Percentiles rank a stretch among this genome's conserved stretches.
Evolutionary conservation across 2,797 vertebrate genomes (phyloP).

Genomic region (Tapirus indicus): DNA sequence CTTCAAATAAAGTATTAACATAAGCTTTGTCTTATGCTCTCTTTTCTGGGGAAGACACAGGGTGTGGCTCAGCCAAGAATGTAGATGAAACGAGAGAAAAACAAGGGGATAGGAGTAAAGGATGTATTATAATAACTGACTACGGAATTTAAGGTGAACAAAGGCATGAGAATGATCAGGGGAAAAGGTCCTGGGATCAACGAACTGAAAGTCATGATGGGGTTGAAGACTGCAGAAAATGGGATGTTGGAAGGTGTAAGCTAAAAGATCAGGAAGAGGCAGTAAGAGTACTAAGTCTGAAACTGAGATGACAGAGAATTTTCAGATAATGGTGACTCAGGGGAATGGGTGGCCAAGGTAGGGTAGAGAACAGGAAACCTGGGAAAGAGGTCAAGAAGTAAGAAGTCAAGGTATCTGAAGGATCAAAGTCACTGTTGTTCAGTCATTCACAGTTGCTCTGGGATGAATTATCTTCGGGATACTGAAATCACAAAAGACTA

Average conservation of each 20-base stretch:
- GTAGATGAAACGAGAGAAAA: background rate
- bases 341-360: background rate
- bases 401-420: background rate
- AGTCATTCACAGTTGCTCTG: background rate
- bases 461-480: background rate
- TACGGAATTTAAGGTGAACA: background rate
- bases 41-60: background rate
- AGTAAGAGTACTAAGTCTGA: background rate
- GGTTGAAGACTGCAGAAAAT: background rate
- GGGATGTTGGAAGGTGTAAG: background rate
- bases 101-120: background rate
- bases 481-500: background rate
- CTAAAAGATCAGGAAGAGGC: background rate
- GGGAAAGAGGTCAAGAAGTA: background rate
- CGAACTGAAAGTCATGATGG: background rate
- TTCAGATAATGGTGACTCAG: background rate
- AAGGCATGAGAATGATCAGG: background rate
- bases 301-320: background rate
- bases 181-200: background rate
- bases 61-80: background rate
- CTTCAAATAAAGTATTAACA: background rate
- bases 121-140: background rate
- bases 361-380: background rate
- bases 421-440: background rate
- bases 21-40: background rate